These are phyloP conservation scores for Tenualosa ilisha DNA, from an alignment of 2,797 vertebrate genomes.

Conservation along the genomic window DNA sequence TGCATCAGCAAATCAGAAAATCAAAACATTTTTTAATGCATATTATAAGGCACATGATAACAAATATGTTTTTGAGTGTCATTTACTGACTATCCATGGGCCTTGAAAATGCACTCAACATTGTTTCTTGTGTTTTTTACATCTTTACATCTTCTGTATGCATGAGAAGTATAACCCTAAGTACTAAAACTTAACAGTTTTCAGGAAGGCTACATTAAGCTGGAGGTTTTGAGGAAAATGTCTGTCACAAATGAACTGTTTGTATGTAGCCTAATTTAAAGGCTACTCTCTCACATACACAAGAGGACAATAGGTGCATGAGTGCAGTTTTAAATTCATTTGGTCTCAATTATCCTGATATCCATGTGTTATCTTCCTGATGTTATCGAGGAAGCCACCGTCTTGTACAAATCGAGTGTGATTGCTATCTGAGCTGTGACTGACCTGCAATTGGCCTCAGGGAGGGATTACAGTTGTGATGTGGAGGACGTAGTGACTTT, in stretches of 20 bases:
- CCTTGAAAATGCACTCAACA: background rate
- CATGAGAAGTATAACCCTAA: too few species aligned
- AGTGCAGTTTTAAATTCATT: background rate
- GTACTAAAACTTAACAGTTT: too few species aligned
- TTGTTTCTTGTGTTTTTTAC: too few species aligned
- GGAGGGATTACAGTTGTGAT: slow-evolving; percentile 61
- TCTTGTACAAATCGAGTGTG: slow-evolving; percentile 75
- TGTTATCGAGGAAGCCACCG: slow-evolving; percentile 62
- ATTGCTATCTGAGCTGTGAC: slow-evolving; percentile 75
- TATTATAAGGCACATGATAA: background rate
- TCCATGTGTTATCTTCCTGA: slow-evolving; percentile 62
- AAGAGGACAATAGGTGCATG: background rate
- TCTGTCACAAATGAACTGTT: background rate
- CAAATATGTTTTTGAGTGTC: background rate
- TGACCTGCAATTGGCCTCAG: slow-evolving; percentile 69
- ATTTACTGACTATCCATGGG: background rate
- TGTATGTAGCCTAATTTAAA: background rate
- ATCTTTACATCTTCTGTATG: too few species aligned
- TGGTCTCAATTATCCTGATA: slow-evolving; percentile 67
- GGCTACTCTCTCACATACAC: background rate
- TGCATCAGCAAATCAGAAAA: background rate
- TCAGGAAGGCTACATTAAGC: background rate
- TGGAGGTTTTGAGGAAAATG: background rate
- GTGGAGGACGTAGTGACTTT: slow-evolving; percentile 13
- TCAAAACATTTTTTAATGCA: too few species aligned